Base-by-base conservation (phyloP, 2,888 invertebrate species). In the Ichneumoninae sp. region DNA sequence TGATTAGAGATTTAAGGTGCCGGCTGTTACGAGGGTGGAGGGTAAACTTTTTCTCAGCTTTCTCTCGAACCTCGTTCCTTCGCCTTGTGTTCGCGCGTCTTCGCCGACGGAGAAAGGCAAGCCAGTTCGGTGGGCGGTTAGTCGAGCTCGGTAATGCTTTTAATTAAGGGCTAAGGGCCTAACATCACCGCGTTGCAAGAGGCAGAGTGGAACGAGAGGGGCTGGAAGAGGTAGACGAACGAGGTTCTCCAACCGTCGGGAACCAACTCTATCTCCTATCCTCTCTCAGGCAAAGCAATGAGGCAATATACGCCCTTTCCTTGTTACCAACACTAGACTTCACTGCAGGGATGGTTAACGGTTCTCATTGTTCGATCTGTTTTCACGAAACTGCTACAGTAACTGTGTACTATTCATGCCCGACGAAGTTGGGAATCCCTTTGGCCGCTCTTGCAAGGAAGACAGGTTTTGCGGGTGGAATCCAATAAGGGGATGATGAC, bases 401-500 rank as follows among this genome's bases (percentile, higher is more conserved):
- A 52, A 70, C 70, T 22, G 62, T 50, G 30, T 57, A 72, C 30
- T 65, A 75, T 33, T 66, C 68, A 30, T 65, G 50, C 33, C 50
- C 52, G 69, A 19, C 33, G 19, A 75, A 86, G 86, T 86, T 86
- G 86, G 79, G 81, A 82, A 86, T 86, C 78, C 70, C 82, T 82
- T 79, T 74, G 69, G 57, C 36, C 26, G 16, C 78, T 80, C 84
- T 83, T 62, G 79, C 79, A 16, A 65, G 65, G 52, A 83, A 82
- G 84, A 85, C 77, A 86, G 84, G 86, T 87, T 79, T 85, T 85
- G 85, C 69, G 83, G 86, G 71, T 80, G 86, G 85, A 88, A 90
- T 89, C 88, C 88, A 89, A 90, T 90, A 90, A 90, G 84, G 82
- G 81, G 83, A 85, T 84, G 86, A 85, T 82, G 85, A 84, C 65